Evolutionary conservation across 2,888 invertebrate species (phyloP), one percentile per base, ranked within the genome.

Genomic region (Lamproptera curius): DNA sequence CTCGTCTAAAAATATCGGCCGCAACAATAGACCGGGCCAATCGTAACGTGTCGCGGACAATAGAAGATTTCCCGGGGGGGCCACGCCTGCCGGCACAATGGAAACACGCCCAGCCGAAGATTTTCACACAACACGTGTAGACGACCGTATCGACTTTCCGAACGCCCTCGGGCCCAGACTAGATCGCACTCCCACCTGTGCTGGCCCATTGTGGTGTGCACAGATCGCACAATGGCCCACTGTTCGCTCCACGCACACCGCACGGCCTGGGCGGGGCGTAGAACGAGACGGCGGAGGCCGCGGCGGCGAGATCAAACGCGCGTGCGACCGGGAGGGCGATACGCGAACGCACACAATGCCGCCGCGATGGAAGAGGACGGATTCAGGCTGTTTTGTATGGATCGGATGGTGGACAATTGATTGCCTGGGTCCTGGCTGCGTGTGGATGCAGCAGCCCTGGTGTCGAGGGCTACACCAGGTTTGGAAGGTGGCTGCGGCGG

Each of bases 131-230:
- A 81, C 76, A 75, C 73, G 76, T 73, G 74, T 72, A 73, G 76
- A 70, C 76, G 79, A 84, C 83, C 81, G 81, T 85, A 85, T 86
- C 83, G 86, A 87, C 85, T 86, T 87, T 86, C 85, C 82, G 82
- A 84, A 86, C 85, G 86, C 85, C 86, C 83, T 80, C 77, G 43
- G 48, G 43, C 75, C 80, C 77, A 48, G 48, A 48, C 75, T 81
- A 79, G 80, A 83, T 74, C 63, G 71, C 77, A 83, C 85, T 74
- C 86, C 85, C 85, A 85, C 83, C 84, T 81, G 77, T 63, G 64
- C 58, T n/a, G n/a, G n/a, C 56, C 60, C 74, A 74, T 80, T 82
- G 80, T 80, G 64, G 84, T 86, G 86, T 86, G 85, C 81, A 77
- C 73, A 73, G 67, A 68, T 75, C 53, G 70, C 73, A 83, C 84